Evolutionary conservation across 2,113 vertebrate genomes (phyloP).

Genomic region (Rhabdornis inornatus): DNA sequence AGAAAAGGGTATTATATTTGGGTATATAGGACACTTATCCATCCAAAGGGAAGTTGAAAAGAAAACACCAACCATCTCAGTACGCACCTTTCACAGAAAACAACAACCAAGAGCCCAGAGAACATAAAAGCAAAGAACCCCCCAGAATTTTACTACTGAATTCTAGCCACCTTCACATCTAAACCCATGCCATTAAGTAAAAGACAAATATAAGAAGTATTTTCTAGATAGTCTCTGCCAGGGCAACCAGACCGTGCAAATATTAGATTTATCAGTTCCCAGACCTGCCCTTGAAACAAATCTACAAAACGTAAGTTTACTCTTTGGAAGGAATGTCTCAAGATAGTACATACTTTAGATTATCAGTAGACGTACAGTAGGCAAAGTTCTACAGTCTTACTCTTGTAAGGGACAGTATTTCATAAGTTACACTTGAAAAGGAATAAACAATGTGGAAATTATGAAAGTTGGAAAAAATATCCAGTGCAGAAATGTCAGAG

Average conservation of each 20-base stretch:
- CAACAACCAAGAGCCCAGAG: slow-evolving; percentile 35
- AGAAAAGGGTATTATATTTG: neutral
- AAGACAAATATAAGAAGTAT: slow-evolving; percentile 37
- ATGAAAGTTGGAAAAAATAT: neutral
- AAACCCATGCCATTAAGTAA: slow-evolving; percentile 46
- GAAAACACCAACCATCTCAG: neutral
- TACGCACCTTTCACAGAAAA: slow-evolving; percentile 2
- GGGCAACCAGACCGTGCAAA: slow-evolving; percentile 50
- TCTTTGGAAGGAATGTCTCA: slow-evolving; percentile 57
- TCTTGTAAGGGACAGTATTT: neutral
- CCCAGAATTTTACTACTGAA: neutral
- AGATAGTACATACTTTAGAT: slow-evolving; percentile 61
- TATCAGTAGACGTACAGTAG: slow-evolving; percentile 25
- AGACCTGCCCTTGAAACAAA: slow-evolving; percentile 61
- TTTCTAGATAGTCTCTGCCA: slow-evolving; percentile 50
- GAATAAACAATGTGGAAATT: neutral
- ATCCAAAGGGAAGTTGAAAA: neutral
- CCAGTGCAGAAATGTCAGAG: neutral
- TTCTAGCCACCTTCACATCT: slow-evolving; percentile 51
- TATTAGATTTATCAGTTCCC: slow-evolving; percentile 51
- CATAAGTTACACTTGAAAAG: neutral
- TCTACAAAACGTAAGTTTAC: slow-evolving; percentile 28
- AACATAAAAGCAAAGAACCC: neutral
- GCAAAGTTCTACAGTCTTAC: neutral
- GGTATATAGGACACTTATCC: neutral